Percentiles rank a stretch among this genome's conserved stretches.
phyloP scores from a whole-genome alignment of 1,140 invertebrate species.

The Brevipalpus yothersi region DNA sequence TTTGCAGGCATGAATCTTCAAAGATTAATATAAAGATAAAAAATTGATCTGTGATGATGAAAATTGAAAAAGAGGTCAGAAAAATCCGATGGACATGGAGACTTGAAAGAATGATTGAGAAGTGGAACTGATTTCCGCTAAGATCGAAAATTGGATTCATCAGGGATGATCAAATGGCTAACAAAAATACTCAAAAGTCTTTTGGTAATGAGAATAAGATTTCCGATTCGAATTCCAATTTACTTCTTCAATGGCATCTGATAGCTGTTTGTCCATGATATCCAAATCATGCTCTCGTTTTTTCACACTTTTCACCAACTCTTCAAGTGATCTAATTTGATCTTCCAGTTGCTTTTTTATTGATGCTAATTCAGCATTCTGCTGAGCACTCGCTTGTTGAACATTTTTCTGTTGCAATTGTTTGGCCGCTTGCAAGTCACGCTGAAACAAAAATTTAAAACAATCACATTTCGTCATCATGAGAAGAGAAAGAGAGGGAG shows the following conservation, averaged over 20 bases:
- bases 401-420: constrained; percentile 5
- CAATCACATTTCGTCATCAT: background rate
- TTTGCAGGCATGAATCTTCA: too few species aligned
- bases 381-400: constrained; percentile 6
- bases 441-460: background rate
- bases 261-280: constrained; percentile 37
- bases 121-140: too few species aligned
- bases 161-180: too few species aligned
- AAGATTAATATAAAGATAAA: too few species aligned
- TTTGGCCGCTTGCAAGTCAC: constrained; percentile 4
- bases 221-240: too few species aligned
- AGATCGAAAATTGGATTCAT: too few species aligned
- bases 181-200: too few species aligned
- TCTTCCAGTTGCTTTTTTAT: constrained; percentile 29
- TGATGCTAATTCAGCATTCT: constrained; percentile 33
- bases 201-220: too few species aligned
- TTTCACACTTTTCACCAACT: constrained; percentile 46
- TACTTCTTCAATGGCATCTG: constrained; percentile 8
- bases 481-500: background rate
- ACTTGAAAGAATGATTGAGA: too few species aligned
- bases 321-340: constrained; percentile 38
- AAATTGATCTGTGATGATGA: too few species aligned
- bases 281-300: constrained; percentile 72
- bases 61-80: too few species aligned
- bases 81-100: too few species aligned